These are phyloP conservation scores for Drosophila nasuta DNA, from an alignment of 1,140 invertebrate species.

Conservation along the genomic window DNA sequence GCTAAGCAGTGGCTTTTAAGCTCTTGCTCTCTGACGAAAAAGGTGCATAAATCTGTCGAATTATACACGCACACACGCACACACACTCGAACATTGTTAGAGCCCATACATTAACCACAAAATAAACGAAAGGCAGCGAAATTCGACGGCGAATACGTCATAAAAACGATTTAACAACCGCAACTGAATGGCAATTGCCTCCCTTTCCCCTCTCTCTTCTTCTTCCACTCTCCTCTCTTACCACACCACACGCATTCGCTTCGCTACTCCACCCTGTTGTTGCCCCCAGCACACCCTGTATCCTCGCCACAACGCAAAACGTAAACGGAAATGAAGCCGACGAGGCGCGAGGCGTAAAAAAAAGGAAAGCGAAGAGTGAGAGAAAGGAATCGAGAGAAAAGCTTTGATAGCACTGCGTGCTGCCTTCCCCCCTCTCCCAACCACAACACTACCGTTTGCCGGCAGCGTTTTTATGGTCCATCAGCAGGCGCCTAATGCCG, in stretches of 20 bases:
- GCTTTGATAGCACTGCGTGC: conserved; percentile 38
- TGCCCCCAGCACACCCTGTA: conserved; percentile 1
- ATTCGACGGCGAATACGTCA: conserved; percentile 63
- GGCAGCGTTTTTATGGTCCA: conserved; percentile 72
- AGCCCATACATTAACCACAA: conserved; percentile 54
- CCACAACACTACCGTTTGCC: background rate
- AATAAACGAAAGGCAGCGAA: conserved; percentile 31
- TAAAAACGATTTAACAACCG: conserved; percentile 81
- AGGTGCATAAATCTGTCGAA: conserved; percentile 68
- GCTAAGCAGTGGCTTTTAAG: conserved; percentile 24
- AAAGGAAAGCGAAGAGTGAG: conserved; percentile 5
- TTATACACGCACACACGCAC: conserved; percentile 52
- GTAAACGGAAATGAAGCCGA: conserved; percentile 67
- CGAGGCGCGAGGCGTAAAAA: conserved; percentile 59
- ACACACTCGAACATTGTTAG: conserved; percentile 17
- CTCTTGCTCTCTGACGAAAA: conserved; percentile 39
- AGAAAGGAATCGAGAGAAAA: conserved; percentile 18
- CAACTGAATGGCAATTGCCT: conserved; percentile 64
- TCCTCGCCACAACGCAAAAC: background rate
- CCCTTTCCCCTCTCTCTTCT: background rate
- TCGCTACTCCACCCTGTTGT: background rate
- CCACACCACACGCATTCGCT: too few relatives aligned
- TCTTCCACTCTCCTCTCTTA: background rate
- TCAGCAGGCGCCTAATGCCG: conserved; percentile 73
- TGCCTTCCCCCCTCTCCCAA: background rate